Conservation (phyloP, 2,888 invertebrate species). For the Polietes domitor region DNA sequence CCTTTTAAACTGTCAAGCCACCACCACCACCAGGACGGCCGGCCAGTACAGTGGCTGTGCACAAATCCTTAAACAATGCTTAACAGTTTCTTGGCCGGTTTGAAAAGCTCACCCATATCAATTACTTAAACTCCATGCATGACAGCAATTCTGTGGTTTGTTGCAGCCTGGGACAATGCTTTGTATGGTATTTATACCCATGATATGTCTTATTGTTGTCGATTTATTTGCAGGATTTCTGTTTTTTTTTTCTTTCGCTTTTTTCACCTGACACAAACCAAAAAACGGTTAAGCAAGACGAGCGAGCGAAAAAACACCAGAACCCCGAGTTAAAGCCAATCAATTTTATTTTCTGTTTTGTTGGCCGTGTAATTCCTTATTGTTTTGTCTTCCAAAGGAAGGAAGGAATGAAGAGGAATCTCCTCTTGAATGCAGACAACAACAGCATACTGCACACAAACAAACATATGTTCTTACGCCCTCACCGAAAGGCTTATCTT, state of each 20-base stretch:
- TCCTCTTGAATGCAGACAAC: conserved; percentile 19
- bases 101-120: conserved; percentile 75
- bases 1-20: conserved; percentile 64
- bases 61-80: conserved; percentile 61
- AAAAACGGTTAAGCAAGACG: conserved; percentile 39
- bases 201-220: conserved; percentile 66
- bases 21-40: conserved; percentile 60
- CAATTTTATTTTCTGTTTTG: conserved; percentile 70
- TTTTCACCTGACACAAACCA: conserved; percentile 78
- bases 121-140: conserved; percentile 79
- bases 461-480: conserved; percentile 80
- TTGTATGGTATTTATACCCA: conserved; percentile 64
- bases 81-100: conserved; percentile 51
- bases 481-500: conserved; percentile 58
- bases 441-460: conserved; percentile 69
- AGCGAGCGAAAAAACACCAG: conserved; percentile 45
- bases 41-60: background rate
- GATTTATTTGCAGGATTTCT: conserved; percentile 61
- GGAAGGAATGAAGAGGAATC: too few relatives aligned
- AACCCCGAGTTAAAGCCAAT: conserved; percentile 75
- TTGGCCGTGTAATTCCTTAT: conserved; percentile 10
- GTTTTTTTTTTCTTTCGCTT: too few relatives aligned
- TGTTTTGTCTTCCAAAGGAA: conserved; percentile 22
- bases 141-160: conserved; percentile 72
- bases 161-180: conserved; percentile 23